Evolutionary conservation across 2,113 vertebrate genomes (phyloP).

Genomic region (Potamarius usumacintae): DNA sequence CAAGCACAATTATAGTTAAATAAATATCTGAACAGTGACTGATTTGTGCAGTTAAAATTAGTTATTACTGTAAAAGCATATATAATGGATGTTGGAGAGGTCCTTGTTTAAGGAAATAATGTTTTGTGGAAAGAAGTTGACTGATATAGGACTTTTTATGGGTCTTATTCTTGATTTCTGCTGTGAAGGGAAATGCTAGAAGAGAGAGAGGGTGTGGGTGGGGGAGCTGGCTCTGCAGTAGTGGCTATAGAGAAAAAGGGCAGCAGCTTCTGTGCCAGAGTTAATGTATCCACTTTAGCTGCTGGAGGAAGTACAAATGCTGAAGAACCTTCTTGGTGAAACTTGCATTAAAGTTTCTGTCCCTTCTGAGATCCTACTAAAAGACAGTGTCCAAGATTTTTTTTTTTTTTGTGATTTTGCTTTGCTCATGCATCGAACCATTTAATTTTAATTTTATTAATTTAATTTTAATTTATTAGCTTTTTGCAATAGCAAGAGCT

Average conservation of each 20-base stretch:
- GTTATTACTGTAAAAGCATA: too few species aligned
- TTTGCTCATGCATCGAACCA: not conserved
- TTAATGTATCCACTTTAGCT: not conserved
- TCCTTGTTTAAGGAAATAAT: not conserved
- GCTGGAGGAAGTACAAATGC: not conserved
- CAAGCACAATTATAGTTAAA: not conserved
- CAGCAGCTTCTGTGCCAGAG: not conserved
- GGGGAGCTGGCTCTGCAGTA: not conserved
- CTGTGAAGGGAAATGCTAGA: not conserved
- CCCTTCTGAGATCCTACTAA: not conserved
- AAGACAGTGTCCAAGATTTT: not conserved
- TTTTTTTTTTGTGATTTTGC: not conserved
- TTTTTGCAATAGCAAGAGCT: too few species aligned
- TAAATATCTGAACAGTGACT: too few species aligned
- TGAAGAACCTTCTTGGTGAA: not conserved
- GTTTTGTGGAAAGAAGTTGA: not conserved
- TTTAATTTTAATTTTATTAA: not conserved
- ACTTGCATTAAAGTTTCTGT: not conserved
- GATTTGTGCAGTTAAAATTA: too few species aligned
- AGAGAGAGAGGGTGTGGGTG: not conserved
- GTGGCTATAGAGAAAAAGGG: not conserved
- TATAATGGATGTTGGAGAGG: too few species aligned
- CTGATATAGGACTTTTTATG: too few species aligned
- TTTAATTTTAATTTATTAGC: too few species aligned
- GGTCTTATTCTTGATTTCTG: not conserved